phyloP scores from a whole-genome alignment of 2,113 vertebrate species.

The Gila orcuttii region DNA sequence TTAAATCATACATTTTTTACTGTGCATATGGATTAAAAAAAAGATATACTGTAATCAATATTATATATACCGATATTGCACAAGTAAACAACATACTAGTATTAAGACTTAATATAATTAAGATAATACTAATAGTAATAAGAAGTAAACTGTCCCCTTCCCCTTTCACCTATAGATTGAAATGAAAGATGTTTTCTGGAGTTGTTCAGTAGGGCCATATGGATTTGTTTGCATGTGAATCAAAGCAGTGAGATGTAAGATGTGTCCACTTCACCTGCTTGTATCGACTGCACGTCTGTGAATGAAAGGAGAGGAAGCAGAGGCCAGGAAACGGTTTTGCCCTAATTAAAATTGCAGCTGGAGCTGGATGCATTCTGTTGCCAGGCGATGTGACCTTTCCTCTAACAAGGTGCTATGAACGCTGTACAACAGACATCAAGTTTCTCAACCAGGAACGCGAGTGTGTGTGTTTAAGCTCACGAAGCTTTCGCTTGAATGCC shows the following conservation, averaged over 20 bases:
- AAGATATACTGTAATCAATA: too few species aligned
- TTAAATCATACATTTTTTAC: too few species aligned
- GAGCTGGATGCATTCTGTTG: constrained; percentile 61
- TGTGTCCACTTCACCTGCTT: constrained; percentile 21
- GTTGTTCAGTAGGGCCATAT: constrained; percentile 9
- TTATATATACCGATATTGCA: not conserved
- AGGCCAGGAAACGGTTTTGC: constrained; percentile 57
- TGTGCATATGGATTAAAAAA: too few species aligned
- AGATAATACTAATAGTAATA: not conserved
- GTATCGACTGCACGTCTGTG: not conserved
- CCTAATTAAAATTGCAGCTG: constrained; percentile 76
- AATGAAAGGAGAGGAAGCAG: constrained; percentile 51
- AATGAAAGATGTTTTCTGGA: not conserved
- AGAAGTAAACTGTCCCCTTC: not conserved
- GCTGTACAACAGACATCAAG: constrained; percentile 21
- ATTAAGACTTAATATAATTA: not conserved
- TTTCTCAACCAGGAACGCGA: not conserved
- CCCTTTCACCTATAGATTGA: constrained; percentile 1
- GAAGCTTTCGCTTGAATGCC: constrained; percentile 16
- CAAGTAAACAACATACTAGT: not conserved
- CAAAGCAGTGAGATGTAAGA: constrained; percentile 22
- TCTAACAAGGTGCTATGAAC: constrained; percentile 52
- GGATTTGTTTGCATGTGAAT: constrained; percentile 22
- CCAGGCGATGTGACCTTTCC: constrained; percentile 73
- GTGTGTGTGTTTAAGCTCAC: constrained; percentile 25